Evolutionary conservation across 2,797 vertebrate genomes (phyloP).

Genomic region (Pachyuromys duprasi): DNA sequence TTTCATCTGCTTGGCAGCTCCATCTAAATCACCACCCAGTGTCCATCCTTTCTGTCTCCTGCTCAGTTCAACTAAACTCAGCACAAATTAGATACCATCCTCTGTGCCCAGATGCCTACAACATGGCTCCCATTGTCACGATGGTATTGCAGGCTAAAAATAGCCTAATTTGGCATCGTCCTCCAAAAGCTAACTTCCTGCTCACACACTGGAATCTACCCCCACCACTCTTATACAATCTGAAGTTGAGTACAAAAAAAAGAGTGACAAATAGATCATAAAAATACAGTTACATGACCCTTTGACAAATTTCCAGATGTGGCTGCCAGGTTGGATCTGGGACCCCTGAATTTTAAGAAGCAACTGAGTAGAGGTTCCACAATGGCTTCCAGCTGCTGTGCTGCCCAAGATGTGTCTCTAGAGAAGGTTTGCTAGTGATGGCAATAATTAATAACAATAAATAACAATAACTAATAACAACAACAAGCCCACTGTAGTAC

Average conservation of each 20-base stretch:
- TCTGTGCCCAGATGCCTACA: background rate
- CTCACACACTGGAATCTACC: background rate
- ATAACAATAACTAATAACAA: background rate
- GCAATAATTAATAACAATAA: background rate
- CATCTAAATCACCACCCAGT: background rate
- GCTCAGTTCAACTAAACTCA: background rate
- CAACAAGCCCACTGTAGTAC: background rate
- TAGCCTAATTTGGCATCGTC: background rate
- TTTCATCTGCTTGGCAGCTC: background rate
- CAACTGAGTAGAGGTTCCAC: background rate
- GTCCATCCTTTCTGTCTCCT: background rate
- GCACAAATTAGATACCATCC: rapidly evolving
- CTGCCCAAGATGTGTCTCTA: background rate
- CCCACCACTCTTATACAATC: background rate
- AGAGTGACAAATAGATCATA: background rate
- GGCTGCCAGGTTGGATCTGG: background rate
- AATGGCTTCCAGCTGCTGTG: background rate
- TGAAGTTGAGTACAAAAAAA: background rate
- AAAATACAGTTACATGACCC: conserved; percentile 7
- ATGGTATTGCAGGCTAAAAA: background rate
- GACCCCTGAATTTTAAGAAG: background rate
- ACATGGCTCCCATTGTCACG: background rate
- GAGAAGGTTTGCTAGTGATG: background rate
- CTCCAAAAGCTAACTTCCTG: background rate
- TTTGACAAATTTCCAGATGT: conserved; percentile 9